Evolutionary conservation across 2,888 invertebrate genomes (phyloP).

Genomic region (Hypomecis punctinalis): DNA sequence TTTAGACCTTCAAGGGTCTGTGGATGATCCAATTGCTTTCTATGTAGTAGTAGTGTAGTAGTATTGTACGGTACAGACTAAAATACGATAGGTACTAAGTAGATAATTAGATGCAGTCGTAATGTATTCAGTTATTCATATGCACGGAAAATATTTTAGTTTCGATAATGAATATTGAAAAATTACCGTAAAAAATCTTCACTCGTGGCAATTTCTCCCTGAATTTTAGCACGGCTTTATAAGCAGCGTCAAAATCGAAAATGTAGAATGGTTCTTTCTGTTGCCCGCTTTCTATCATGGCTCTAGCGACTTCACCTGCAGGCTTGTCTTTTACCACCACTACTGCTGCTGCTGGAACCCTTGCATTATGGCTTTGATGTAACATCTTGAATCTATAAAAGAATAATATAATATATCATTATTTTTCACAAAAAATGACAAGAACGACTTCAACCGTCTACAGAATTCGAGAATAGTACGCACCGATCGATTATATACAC

Average conservation of each 20-base stretch:
- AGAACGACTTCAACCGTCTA: no score
- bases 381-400: background rate
- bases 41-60: no score
- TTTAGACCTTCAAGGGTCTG: no score
- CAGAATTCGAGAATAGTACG: no score
- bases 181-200: slow-evolving; percentile 58
- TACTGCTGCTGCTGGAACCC: background rate
- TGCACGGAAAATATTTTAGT: background rate
- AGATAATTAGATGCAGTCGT: no score
- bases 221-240: slow-evolving; percentile 49
- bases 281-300: slow-evolving; percentile 48
- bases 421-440: no score
- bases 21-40: no score
- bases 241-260: slow-evolving; percentile 54
- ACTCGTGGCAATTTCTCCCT: slow-evolving; percentile 54
- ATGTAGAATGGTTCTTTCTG: slow-evolving; percentile 57
- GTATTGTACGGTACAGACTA: no score
- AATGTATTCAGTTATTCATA: no score
- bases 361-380: background rate
- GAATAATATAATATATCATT: background rate
- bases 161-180: background rate
- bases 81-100: no score
- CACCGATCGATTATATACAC: no score
- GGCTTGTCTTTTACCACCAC: slow-evolving; percentile 3
- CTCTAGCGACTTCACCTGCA: slow-evolving; percentile 46